phyloP scores from a whole-genome alignment of 2,113 vertebrate species.

The Eretmodus cyanostictus region DNA sequence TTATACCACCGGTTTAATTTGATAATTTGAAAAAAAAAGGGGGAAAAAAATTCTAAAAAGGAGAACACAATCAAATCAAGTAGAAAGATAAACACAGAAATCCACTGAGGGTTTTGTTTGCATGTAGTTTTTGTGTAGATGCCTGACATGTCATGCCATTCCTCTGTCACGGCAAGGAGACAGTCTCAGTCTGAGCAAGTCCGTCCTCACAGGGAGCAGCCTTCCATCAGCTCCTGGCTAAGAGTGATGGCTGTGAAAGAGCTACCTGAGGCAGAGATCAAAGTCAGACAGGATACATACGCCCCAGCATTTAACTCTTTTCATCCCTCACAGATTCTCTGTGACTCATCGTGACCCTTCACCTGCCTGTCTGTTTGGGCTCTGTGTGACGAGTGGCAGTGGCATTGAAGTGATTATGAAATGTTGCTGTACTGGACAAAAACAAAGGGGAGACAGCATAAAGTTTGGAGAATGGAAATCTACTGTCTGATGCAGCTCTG shows the following conservation, averaged over 20 bases:
- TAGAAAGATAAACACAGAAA: background rate
- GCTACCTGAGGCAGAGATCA: constrained; percentile 70
- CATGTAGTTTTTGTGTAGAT: background rate
- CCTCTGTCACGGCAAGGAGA: background rate
- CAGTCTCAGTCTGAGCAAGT: constrained; percentile 48
- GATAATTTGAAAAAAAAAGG: background rate
- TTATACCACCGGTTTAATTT: background rate
- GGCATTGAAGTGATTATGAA: background rate
- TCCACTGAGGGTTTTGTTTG: background rate
- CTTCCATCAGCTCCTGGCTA: constrained; percentile 33
- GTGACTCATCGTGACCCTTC: constrained; percentile 43
- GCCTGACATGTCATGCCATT: background rate
- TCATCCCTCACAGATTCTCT: constrained; percentile 51
- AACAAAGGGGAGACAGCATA: background rate
- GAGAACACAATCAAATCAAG: background rate
- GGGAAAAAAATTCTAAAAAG: background rate
- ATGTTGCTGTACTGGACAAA: background rate
- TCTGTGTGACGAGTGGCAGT: background rate
- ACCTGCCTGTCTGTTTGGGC: constrained; percentile 50
- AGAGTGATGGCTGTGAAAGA: constrained; percentile 63
- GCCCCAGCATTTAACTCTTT: constrained; percentile 65
- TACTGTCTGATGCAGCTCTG: background rate
- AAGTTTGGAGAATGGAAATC: background rate
- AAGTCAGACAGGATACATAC: constrained; percentile 60
- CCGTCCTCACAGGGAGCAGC: constrained; percentile 29